phyloP scores from a whole-genome alignment of 2,113 vertebrate genomes.

The Urocolius indicus region DNA sequence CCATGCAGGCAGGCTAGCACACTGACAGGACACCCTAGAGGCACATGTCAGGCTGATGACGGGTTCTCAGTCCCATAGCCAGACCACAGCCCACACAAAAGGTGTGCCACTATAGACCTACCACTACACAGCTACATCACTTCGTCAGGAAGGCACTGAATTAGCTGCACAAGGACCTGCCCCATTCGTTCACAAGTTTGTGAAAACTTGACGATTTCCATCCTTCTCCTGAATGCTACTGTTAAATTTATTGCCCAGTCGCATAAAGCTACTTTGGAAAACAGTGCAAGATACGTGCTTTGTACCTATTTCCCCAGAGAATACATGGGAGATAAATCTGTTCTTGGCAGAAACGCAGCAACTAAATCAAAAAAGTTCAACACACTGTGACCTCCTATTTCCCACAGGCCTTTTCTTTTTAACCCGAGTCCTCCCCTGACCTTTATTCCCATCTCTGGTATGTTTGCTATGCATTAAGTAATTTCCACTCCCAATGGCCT shows the following conservation, averaged over 20 bases:
- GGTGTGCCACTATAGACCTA: background rate
- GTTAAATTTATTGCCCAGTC: background rate
- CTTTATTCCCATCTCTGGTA: background rate
- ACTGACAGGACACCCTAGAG: background rate
- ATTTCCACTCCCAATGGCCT: background rate
- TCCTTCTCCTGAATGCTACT: background rate
- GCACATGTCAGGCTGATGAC: background rate
- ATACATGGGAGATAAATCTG: background rate
- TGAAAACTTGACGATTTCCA: background rate
- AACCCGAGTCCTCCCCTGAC: background rate
- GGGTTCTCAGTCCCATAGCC: background rate
- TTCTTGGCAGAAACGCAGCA: conserved; percentile 10
- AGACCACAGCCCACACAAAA: background rate
- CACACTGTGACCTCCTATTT: background rate
- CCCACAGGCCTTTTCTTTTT: background rate
- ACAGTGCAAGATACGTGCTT: background rate
- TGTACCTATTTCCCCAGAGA: background rate
- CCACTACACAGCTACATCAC: fast-evolving
- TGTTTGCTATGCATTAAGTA: background rate
- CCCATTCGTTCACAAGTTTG: background rate
- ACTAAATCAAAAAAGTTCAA: conserved; percentile 27
- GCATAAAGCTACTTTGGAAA: background rate
- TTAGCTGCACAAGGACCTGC: background rate
- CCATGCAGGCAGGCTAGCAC: background rate
- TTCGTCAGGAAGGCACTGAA: fast-evolving